Base-by-base conservation (phyloP, 2,888 invertebrate genomes). In the Hemithea aestivaria region DNA sequence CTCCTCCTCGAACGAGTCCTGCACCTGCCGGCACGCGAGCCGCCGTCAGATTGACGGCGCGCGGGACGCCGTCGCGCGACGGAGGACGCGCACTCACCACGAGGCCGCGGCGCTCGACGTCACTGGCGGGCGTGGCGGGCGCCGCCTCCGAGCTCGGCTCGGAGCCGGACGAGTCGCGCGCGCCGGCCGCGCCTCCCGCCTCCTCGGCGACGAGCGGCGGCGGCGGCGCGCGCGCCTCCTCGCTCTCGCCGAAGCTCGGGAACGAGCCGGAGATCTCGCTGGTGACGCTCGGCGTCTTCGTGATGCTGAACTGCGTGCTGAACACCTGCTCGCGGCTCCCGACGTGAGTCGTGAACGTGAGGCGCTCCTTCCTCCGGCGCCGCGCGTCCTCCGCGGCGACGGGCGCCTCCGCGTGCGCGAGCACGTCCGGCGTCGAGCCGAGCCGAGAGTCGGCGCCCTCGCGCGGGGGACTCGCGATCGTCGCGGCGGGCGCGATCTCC, bases 1-100 rank as follows among this genome's bases (percentile, higher is more conserved):
- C 76, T 95, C 94, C 58, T 93, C 93, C 62, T 95, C 95, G 65
- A 94, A 93, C 23, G 95, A 95, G 66, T 95, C 95, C 67, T 94
- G 92, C 40, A 92, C 50, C 49, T 50, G 35, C 27, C 11, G 12
- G 7, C 9, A 40, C 31, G 24, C 27, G 27, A 24, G 16, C 24
- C 9, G 23, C 24, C 16, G 23, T 28, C n/a, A n/a, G n/a, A 29
- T 24, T 20, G 12, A 20, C 1, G n/a, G 7, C n/a, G n/a, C n/a
- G n/a, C n/a, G n/a, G n/a, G n/a, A n/a, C n/a, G n/a, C n/a, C n/a
- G n/a, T n/a, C n/a, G 20, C 12, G 20, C 7, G n/a, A 6, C 11
- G 5, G 26, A n/a, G 10, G 20, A 7, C 6, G n/a, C 6, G 22
- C 7, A 45, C 48, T 52, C 26, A 52, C 88, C 27, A 96, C 94